Base-by-base conservation (phyloP, 2,888 invertebrate genomes). In the Psylliodes chrysocephalus region DNA sequence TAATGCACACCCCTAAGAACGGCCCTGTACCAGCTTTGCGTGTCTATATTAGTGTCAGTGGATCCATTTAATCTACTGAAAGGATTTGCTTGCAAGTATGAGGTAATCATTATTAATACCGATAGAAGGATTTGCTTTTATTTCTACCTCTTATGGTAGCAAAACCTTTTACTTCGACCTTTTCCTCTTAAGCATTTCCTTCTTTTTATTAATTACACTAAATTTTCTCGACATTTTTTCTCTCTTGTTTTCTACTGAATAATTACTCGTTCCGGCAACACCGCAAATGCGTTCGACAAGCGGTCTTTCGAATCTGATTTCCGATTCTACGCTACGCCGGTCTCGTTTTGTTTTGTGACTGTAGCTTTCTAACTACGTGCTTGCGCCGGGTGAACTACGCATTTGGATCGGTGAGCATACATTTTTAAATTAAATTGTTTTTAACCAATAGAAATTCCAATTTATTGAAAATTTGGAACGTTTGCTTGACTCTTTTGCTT, bases 351-450 rank as follows among this genome's bases (percentile, higher is more conserved):
- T 59, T 14, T 28, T 30, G 46, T 46, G 59, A 42, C 42, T 61
- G 60, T 54, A 38, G 61, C 59, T 68, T 63, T 73, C 64, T 71
- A 75, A 59, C 72, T 73, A 72, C 75, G 73, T 73, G 71, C 70
- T 69, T 65, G 70, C 71, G 71, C 71, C 69, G 75, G 67, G 68
- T 66, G 68, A 73, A 76, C 74, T 77, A 77, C 77, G 77, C 77
- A 77, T 71, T 76, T 76, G 67, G 54, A 71, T 70, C 73, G 76
- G 76, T 76, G 71, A 75, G 76, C 71, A 60, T 38, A 53, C 10
- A 19, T 52, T 56, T 53, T 42, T 54, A 38, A 40, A 40, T 40
- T 25, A 17, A 14, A 40, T 54, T 55, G 6, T 60, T 64, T 60
- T 35, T 35, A 35, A 14, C 14, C 4, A 12, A 35, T 35, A 35